phyloP scores from a whole-genome alignment of 2,888 invertebrate genomes.

The Drosophila ezoana region DNA sequence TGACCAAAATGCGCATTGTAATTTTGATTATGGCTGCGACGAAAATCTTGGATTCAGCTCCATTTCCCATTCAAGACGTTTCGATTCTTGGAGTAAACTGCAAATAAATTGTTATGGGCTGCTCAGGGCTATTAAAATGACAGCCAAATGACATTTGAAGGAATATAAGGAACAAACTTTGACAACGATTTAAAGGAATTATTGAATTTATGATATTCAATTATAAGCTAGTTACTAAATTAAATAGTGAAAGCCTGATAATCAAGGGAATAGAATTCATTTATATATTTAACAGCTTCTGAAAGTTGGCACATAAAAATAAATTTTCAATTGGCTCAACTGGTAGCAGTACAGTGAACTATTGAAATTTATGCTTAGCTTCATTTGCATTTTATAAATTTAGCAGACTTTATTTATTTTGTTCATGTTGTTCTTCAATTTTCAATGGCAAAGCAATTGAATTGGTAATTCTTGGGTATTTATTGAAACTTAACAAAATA shows the following conservation, averaged over 20 bases:
- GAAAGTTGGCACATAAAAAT: not conserved
- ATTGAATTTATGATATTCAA: not conserved
- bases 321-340: not conserved
- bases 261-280: not conserved
- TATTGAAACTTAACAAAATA: not conserved
- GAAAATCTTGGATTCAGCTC: constrained; percentile 5
- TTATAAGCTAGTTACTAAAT: not conserved
- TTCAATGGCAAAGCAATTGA: not conserved
- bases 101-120: constrained; percentile 32
- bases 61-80: not conserved
- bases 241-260: not conserved
- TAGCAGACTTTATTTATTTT: not conserved
- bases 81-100: constrained; percentile 6
- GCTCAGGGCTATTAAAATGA: not conserved
- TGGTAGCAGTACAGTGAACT: not conserved
- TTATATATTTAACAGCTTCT: not conserved
- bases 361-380: not conserved
- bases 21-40: constrained; percentile 30
- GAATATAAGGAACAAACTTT: not conserved
- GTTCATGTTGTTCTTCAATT: not conserved
- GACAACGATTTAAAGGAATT: not conserved
- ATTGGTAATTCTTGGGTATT: not conserved
- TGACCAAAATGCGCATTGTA: constrained; percentile 50
- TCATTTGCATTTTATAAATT: not conserved
- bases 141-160: not conserved